Percentiles rank a stretch among this genome's conserved stretches.
Conservation (phyloP, 2,113 vertebrate genomes). For the Arizona elegans region DNA sequence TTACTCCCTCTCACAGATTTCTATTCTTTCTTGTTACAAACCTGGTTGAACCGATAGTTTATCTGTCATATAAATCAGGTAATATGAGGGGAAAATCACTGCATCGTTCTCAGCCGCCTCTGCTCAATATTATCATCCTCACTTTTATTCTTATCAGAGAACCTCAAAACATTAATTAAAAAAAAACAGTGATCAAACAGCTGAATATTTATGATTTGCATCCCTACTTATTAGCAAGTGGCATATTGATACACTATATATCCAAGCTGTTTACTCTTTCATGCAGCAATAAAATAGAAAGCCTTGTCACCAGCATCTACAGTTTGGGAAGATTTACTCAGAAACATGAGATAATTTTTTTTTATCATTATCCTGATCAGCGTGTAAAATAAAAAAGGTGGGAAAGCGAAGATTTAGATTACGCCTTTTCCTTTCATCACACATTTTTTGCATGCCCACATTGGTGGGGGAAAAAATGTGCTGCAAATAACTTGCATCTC, state of each 20-base stretch:
- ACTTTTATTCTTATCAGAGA: conserved; percentile 71
- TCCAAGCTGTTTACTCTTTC: conserved; percentile 60
- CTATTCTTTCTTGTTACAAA: conserved; percentile 46
- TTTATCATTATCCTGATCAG: not conserved
- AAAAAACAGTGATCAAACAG: conserved; percentile 69
- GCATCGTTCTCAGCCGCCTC: conserved; percentile 57
- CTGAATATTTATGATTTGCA: conserved; percentile 66
- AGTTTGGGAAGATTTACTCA: conserved; percentile 57
- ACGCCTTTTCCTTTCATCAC: conserved; percentile 24
- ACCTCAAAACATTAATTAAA: conserved; percentile 74
- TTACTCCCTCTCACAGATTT: conserved; percentile 26
- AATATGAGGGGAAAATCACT: conserved; percentile 57
- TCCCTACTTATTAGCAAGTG: conserved; percentile 69
- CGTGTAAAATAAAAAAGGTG: not conserved
- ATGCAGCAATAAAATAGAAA: conserved; percentile 61
- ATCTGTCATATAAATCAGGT: conserved; percentile 69
- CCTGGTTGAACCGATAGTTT: conserved; percentile 62
- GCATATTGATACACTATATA: conserved; percentile 65
- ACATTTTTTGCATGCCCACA: not conserved
- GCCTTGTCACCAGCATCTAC: conserved; percentile 53
- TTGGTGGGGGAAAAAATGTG: not conserved
- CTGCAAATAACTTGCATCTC: not conserved
- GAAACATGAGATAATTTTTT: conserved; percentile 26
- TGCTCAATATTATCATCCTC: conserved; percentile 62
- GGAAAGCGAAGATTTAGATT: not conserved